These are phyloP conservation scores for Larimichthys polyactis DNA, from an alignment of 2,113 vertebrate species.

Conservation along the genomic window DNA sequence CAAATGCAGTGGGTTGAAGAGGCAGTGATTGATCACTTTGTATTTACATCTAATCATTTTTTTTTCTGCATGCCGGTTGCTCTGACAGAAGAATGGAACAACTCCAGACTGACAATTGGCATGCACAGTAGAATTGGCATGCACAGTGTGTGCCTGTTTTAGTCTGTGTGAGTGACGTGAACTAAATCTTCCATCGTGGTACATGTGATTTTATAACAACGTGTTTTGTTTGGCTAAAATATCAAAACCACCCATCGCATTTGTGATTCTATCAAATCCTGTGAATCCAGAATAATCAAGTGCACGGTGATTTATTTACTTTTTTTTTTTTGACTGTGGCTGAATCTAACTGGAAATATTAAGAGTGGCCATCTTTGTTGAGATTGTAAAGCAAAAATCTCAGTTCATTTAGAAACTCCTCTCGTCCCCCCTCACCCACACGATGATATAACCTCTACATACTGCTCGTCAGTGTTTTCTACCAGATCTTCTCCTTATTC, in stretches of 20 bases:
- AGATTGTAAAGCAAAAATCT: background rate
- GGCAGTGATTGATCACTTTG: background rate
- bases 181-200: background rate
- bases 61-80: constrained; percentile 11
- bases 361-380: no score
- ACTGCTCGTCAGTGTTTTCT: background rate
- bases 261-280: background rate
- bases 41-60: constrained; percentile 23
- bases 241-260: no score
- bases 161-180: background rate
- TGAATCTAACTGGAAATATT: no score
- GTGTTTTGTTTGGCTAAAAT: no score
- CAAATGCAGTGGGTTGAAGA: background rate
- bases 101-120: background rate
- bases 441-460: background rate
- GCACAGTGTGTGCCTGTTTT: background rate
- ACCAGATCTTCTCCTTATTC: background rate
- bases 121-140: background rate
- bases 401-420: background rate
- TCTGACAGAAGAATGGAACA: background rate
- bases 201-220: background rate
- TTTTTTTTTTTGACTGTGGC: no score
- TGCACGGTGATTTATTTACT: no score
- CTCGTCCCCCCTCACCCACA: background rate
- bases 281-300: background rate